A percentile compares a stretch with the other conserved stretches of the same genome.
These are phyloP conservation scores for Drosophila lacicola DNA, from an alignment of 2,888 invertebrate genomes.

Conservation along the genomic window DNA sequence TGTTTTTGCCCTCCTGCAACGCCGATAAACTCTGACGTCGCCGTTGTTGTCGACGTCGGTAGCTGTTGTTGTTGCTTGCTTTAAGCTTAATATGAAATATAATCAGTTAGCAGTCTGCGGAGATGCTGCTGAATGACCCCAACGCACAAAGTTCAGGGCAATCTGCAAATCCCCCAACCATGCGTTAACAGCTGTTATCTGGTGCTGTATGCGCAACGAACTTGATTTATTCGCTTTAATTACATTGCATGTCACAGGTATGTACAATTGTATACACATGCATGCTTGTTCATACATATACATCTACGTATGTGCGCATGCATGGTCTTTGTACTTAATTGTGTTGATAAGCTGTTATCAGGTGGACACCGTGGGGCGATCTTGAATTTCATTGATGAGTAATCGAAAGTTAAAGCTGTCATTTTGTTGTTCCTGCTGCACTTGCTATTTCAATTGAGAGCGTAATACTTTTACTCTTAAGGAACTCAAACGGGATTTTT, in stretches of 20 bases:
- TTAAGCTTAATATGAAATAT: conserved; percentile 40
- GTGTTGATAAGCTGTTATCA: conserved; percentile 60
- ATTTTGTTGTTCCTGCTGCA: not conserved
- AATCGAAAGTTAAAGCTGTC: conserved; percentile 42
- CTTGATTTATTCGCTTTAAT: conserved; percentile 44
- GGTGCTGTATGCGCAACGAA: conserved; percentile 18
- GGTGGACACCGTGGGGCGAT: conserved; percentile 22
- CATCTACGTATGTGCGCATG: not conserved
- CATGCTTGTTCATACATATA: not conserved
- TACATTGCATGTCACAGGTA: conserved; percentile 36
- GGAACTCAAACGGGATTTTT: not conserved
- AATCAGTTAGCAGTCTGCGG: conserved; percentile 49
- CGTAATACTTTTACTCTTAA: conserved; percentile 16
- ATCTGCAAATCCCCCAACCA: conserved; percentile 23
- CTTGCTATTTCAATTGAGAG: conserved; percentile 42
- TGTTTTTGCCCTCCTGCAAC: conserved; percentile 55
- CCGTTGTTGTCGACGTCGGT: conserved; percentile 17
- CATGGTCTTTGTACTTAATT: conserved; percentile 40
- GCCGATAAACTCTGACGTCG: conserved; percentile 58
- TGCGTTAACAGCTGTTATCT: conserved; percentile 19
- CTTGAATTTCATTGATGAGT: conserved; percentile 52
- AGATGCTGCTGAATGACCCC: conserved; percentile 44
- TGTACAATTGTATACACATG: conserved; percentile 3
- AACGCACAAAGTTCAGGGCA: conserved; percentile 42
- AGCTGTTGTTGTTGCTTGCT: conserved; percentile 12